A percentile compares a stretch with the other conserved stretches of the same genome.
Evolutionary conservation across 2,888 invertebrate species (phyloP).

Genomic region (Phaonia tiefii): DNA sequence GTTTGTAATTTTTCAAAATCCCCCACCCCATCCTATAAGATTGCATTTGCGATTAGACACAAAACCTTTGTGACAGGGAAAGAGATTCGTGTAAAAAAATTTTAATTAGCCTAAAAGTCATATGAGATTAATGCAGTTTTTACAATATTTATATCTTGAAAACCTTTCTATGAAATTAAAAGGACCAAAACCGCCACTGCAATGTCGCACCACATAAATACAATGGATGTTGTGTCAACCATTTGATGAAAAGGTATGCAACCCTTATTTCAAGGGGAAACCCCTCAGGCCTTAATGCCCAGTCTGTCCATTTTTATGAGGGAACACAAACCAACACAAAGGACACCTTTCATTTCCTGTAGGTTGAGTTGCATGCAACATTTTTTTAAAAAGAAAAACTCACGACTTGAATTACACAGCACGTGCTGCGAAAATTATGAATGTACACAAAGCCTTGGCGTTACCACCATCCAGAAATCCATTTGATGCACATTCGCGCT

Average conservation of each 20-base stretch:
- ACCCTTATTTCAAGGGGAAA: not conserved
- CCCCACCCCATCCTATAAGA: too few species aligned
- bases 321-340: not conserved
- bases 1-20: too few species aligned
- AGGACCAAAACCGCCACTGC: slow-evolving; percentile 20
- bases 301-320: not conserved
- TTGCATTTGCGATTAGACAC: too few species aligned
- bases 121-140: slow-evolving; percentile 45
- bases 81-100: slow-evolving; percentile 39
- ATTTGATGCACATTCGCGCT: slow-evolving; percentile 7
- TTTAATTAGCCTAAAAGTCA: slow-evolving; percentile 63
- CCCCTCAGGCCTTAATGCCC: not conserved
- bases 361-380: not conserved
- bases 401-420: not conserved
- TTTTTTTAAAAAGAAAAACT: slow-evolving; percentile 4
- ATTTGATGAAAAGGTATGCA: not conserved
- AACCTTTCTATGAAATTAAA: slow-evolving; percentile 16
- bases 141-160: not conserved
- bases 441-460: not conserved
- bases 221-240: not conserved
- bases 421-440: slow-evolving; percentile 20
- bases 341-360: not conserved
- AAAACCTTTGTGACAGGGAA: too few species aligned
- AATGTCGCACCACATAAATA: not conserved
- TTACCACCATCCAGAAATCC: not conserved